These are phyloP conservation scores for Eupristina koningsbergeri DNA, from an alignment of 1,140 invertebrate species.

Conservation along the genomic window DNA sequence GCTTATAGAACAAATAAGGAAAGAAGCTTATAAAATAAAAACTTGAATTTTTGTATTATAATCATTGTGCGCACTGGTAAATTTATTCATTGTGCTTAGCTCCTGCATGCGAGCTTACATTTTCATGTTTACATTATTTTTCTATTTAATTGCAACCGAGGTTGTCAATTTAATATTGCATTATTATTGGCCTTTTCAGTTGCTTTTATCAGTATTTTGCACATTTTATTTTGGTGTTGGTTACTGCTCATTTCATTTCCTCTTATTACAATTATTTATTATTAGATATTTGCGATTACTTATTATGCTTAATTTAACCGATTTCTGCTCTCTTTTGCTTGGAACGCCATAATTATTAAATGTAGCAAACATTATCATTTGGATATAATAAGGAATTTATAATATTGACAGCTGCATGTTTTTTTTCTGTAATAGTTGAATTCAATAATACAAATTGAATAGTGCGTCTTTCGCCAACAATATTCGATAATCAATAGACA, in stretches of 20 bases:
- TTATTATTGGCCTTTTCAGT: conserved; percentile 6
- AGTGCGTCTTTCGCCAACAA: too few species aligned
- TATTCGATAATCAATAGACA: too few species aligned
- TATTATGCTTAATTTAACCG: conserved; percentile 26
- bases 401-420: conserved; percentile 19
- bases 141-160: conserved; percentile 17
- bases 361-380: conserved; percentile 1
- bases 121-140: conserved; percentile 32
- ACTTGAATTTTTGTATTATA: conserved; percentile 29
- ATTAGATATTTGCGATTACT: conserved; percentile 4
- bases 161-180: not conserved
- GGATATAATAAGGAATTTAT: conserved; percentile 12
- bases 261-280: conserved; percentile 26
- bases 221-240: not conserved
- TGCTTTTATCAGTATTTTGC: conserved; percentile 40
- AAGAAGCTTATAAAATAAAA: conserved; percentile 20
- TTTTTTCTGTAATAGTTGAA: conserved; percentile 27
- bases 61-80: conserved; percentile 39
- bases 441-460: not conserved
- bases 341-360: conserved; percentile 20
- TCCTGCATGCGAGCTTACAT: conserved; percentile 56
- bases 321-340: conserved; percentile 43
- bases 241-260: not conserved
- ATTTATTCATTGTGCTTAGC: conserved; percentile 54
- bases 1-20: not conserved